These are phyloP conservation scores for Microctenopoma steveboyesi DNA, from an alignment of 2,797 vertebrate genomes.

Conservation along the genomic window DNA sequence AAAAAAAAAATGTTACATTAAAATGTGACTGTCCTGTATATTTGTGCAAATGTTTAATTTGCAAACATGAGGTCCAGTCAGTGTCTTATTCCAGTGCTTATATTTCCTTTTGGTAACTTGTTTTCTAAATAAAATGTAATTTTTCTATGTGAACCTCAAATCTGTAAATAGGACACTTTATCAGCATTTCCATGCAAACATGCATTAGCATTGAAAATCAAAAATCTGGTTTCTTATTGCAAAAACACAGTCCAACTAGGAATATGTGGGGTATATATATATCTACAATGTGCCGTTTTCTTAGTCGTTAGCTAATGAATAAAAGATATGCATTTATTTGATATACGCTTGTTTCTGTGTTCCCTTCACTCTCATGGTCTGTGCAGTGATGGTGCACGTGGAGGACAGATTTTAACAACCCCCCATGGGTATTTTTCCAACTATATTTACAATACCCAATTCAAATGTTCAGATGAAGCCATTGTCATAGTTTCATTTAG, in stretches of 20 bases:
- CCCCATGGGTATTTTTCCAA: slow-evolving; percentile 37
- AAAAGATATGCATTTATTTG: slow-evolving; percentile 81
- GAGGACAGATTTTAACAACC: slow-evolving; percentile 41
- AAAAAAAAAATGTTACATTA: slow-evolving; percentile 53
- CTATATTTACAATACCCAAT: slow-evolving; percentile 39
- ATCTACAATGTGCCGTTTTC: slow-evolving; percentile 76
- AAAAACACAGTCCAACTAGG: slow-evolving; percentile 68
- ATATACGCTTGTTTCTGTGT: slow-evolving; percentile 63
- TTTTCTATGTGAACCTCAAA: slow-evolving; percentile 59
- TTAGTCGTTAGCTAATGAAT: slow-evolving; percentile 79
- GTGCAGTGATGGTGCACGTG: slow-evolving; percentile 38
- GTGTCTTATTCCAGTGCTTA: slow-evolving; percentile 44
- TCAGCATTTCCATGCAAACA: slow-evolving; percentile 67
- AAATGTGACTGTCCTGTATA: slow-evolving; percentile 50
- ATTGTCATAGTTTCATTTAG: slow-evolving; percentile 39
- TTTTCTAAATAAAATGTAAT: slow-evolving; percentile 47
- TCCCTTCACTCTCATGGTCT: slow-evolving; percentile 45
- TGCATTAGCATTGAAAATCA: slow-evolving; percentile 61
- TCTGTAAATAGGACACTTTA: slow-evolving; percentile 77
- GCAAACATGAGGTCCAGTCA: slow-evolving; percentile 39
- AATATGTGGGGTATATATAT: slow-evolving; percentile 75
- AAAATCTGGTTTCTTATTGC: slow-evolving; percentile 57
- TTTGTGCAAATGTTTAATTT: slow-evolving; percentile 51
- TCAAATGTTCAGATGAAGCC: slow-evolving; percentile 46
- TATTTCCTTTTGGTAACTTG: slow-evolving; percentile 39